Evolutionary conservation across 2,888 invertebrate species (phyloP).

Genomic region (Atrina japonica): DNA sequence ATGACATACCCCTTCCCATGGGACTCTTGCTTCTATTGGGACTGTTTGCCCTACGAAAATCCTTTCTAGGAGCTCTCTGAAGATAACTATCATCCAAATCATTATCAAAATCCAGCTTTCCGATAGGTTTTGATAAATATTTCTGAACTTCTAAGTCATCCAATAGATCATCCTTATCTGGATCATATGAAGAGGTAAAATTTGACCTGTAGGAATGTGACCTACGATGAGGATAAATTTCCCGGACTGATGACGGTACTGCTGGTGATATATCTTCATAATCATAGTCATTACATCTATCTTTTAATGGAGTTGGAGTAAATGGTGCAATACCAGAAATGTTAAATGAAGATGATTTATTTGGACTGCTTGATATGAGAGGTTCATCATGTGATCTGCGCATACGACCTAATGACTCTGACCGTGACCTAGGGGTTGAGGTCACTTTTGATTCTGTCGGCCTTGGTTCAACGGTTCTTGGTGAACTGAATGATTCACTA

Average conservation of each 20-base stretch:
- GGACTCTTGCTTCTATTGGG: slow-evolving; percentile 44
- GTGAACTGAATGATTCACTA: slow-evolving; percentile 5
- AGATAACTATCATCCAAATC: slow-evolving; percentile 51
- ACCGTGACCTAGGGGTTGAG: slow-evolving; percentile 19
- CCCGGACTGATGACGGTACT: slow-evolving; percentile 55
- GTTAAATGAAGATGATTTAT: slow-evolving; percentile 20
- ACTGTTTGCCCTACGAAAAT: slow-evolving; percentile 39
- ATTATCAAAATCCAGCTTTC: slow-evolving; percentile 54
- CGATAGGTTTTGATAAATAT: slow-evolving; percentile 45
- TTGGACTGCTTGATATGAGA: slow-evolving; percentile 22
- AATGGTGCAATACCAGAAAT: slow-evolving; percentile 27
- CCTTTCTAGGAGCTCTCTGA: slow-evolving; percentile 37
- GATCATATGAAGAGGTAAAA: slow-evolving; percentile 45
- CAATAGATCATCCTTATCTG: slow-evolving; percentile 44
- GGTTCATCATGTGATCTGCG: slow-evolving; percentile 16
- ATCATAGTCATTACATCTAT: slow-evolving; percentile 38
- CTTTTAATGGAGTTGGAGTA: slow-evolving; percentile 21
- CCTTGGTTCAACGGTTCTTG: slow-evolving; percentile 11
- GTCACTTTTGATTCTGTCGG: slow-evolving; percentile 14
- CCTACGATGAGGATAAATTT: slow-evolving; percentile 72
- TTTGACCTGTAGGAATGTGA: slow-evolving; percentile 56
- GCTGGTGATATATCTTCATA: slow-evolving; percentile 58
- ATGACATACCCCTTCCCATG: slow-evolving; percentile 13
- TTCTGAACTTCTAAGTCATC: slow-evolving; percentile 61
- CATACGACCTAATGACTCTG: slow-evolving; percentile 19